phyloP scores from a whole-genome alignment of 2,888 invertebrate species.

The Synergus gifuensis region DNA sequence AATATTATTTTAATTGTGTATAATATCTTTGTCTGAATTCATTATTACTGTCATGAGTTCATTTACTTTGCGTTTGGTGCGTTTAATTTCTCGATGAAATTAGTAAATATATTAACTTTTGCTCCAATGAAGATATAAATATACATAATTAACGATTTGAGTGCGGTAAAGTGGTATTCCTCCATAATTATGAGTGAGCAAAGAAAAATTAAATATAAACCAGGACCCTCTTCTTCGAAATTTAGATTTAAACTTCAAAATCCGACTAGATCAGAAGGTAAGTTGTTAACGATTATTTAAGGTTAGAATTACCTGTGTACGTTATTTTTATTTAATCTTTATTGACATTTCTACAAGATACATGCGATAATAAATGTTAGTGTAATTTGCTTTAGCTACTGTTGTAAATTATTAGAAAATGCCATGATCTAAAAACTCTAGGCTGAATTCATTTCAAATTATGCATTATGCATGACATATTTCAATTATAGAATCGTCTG shows the following conservation, averaged over 20 bases:
- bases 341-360: not conserved
- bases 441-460: no score
- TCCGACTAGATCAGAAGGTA: constrained; percentile 1
- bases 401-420: not conserved
- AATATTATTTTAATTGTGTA: not conserved
- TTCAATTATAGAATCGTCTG: no score
- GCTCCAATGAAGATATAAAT: not conserved
- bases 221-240: not conserved
- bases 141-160: not conserved
- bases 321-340: not conserved
- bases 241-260: constrained; percentile 10
- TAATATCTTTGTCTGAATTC: not conserved
- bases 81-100: not conserved
- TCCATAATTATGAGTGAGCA: constrained; percentile 26
- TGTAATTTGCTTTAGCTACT: not conserved
- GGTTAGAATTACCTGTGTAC: not conserved
- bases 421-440: not conserved
- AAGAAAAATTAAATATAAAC: not conserved
- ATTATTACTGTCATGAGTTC: not conserved
- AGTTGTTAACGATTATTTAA: not conserved
- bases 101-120: not conserved
- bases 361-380: not conserved
- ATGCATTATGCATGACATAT: no score
- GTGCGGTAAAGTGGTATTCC: not conserved
- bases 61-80: not conserved